Evolutionary conservation across 2,113 vertebrate species (phyloP).

Genomic region (Hemicordylus capensis): DNA sequence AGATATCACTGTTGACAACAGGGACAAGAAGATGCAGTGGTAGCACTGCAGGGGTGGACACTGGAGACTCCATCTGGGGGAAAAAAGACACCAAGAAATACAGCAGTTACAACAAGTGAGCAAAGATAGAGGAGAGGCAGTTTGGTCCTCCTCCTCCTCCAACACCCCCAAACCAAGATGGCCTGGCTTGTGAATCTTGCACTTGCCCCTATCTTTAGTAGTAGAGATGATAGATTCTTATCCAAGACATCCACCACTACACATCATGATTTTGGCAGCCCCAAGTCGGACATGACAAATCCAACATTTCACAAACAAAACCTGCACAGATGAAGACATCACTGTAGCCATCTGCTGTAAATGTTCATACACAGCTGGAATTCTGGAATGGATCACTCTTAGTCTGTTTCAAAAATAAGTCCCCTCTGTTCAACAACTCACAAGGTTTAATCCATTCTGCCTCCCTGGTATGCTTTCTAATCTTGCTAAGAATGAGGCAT

Average conservation of each 20-base stretch:
- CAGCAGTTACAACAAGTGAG: background rate
- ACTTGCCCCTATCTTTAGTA: background rate
- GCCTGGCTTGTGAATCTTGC: background rate
- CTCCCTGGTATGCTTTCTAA: background rate
- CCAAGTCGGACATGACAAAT: background rate
- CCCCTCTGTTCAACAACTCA: background rate
- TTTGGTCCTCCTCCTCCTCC: background rate
- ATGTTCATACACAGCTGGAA: background rate
- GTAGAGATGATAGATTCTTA: background rate
- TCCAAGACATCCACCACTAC: background rate
- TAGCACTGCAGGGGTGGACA: slow-evolving; percentile 91
- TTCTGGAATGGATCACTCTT: background rate
- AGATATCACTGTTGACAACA: slow-evolving; percentile 90
- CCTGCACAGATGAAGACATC: background rate
- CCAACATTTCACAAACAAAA: background rate
- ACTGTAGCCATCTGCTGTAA: background rate
- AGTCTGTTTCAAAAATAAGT: background rate
- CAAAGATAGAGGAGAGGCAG: background rate
- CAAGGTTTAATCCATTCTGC: background rate
- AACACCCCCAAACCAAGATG: background rate
- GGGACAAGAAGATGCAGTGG: slow-evolving; percentile 93
- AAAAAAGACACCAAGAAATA: slow-evolving; percentile 54
- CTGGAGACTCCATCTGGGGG: slow-evolving; percentile 95
- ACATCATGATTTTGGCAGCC: background rate
- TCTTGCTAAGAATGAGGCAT: too few relatives aligned